Evolutionary conservation across 2,797 vertebrate genomes (phyloP).

Genomic region (Malurus leucopterus): DNA sequence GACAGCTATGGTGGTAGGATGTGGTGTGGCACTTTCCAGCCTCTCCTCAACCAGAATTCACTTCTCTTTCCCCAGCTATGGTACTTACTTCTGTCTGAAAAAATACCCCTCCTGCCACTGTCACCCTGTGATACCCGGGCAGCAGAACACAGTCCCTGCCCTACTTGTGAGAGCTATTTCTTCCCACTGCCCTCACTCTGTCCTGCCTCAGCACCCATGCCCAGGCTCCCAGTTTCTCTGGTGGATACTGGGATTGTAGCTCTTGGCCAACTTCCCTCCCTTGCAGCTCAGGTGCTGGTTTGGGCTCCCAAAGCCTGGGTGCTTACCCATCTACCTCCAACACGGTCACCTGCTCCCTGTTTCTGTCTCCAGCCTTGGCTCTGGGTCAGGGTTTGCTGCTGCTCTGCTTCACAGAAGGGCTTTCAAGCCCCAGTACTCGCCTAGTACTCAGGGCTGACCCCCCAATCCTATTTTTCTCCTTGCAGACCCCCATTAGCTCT

Average conservation of each 20-base stretch:
- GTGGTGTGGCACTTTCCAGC: not conserved
- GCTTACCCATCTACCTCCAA: not conserved
- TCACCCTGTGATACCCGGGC: not conserved
- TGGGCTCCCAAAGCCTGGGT: rapidly evolving
- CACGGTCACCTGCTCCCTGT: rapidly evolving
- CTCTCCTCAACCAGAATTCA: not conserved
- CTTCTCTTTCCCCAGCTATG: not conserved
- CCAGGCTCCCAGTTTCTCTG: not conserved
- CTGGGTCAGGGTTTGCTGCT: not conserved
- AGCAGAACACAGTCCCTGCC: not conserved
- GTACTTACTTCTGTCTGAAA: not conserved
- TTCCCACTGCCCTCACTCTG: not conserved
- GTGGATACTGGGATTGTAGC: not conserved
- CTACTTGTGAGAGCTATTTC: not conserved
- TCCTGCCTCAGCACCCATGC: not conserved
- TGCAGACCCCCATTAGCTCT: not conserved
- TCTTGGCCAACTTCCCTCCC: not conserved
- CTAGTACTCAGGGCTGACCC: not conserved
- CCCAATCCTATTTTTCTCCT: not conserved
- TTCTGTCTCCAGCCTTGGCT: not conserved
- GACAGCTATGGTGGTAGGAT: not conserved
- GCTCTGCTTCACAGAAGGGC: not conserved
- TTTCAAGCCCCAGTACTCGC: not conserved
- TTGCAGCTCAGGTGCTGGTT: rapidly evolving
- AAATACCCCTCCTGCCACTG: not conserved